Conservation (phyloP, 2,113 vertebrate species). For the Daphoenositta chrysoptera region DNA sequence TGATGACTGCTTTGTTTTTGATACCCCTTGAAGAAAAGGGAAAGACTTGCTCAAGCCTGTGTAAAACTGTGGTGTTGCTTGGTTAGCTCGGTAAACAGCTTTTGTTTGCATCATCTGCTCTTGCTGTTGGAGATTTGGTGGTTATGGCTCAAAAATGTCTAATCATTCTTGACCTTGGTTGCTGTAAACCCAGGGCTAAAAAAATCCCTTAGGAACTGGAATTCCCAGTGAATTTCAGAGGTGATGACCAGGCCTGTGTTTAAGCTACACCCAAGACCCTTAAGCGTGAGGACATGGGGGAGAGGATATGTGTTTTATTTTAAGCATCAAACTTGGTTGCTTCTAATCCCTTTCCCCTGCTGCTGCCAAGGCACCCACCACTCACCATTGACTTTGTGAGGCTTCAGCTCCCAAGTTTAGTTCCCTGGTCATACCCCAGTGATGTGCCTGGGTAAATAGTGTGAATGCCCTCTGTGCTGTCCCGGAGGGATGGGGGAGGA, state of each 20-base stretch:
- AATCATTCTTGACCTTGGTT: neutral
- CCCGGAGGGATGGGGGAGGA: neutral
- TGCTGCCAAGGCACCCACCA: slow-evolving; percentile 33
- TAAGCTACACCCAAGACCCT: neutral
- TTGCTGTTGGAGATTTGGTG: neutral
- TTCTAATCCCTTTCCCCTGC: slow-evolving; percentile 41
- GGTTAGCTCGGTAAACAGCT: neutral
- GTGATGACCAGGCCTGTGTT: neutral
- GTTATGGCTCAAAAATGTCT: neutral
- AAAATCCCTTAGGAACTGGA: neutral
- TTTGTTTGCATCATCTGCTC: neutral
- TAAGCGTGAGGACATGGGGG: neutral
- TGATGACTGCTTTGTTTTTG: neutral
- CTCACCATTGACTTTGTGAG: neutral
- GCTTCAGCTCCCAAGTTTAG: slow-evolving; percentile 27
- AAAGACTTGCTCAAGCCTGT: neutral
- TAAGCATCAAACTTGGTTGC: slow-evolving; percentile 45
- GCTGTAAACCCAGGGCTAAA: neutral
- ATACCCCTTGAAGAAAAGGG: neutral
- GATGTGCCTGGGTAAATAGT: neutral
- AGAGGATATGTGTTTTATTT: slow-evolving; percentile 47
- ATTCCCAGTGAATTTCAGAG: neutral
- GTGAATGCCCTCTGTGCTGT: neutral
- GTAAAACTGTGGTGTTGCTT: neutral
- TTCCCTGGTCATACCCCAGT: neutral